Percentiles rank a stretch among this genome's conserved stretches.
These are phyloP conservation scores for Diabrotica virgifera DNA, from an alignment of 1,140 invertebrate species.

Conservation along the genomic window DNA sequence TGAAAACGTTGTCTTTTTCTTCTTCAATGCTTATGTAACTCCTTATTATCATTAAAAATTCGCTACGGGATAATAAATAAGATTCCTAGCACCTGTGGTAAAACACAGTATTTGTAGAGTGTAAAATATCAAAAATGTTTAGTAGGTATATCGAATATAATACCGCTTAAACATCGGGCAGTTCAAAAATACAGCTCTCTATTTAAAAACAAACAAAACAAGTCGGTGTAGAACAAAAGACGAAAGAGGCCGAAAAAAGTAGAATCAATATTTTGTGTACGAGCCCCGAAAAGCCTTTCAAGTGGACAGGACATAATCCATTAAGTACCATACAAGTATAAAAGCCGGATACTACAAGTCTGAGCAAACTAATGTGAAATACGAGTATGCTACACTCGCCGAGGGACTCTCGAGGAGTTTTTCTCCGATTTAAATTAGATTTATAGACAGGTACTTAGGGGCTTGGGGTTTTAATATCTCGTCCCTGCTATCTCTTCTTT, in stretches of 20 bases:
- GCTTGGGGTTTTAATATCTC: too few species aligned
- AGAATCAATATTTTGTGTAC: slow-evolving; percentile 22
- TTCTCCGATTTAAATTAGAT: slow-evolving; percentile 2
- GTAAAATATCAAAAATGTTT: too few species aligned
- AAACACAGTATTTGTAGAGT: too few species aligned
- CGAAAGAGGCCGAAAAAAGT: slow-evolving; percentile 11
- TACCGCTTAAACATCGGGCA: background rate
- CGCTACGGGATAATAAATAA: too few species aligned
- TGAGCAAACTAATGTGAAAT: slow-evolving; percentile 22
- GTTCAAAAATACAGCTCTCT: background rate
- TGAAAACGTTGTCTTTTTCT: too few species aligned
- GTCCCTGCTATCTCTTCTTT: too few species aligned
- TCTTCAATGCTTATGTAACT: too few species aligned
- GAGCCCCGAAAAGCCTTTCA: slow-evolving; percentile 19
- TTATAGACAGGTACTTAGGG: background rate
- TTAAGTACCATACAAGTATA: slow-evolving; percentile 24
- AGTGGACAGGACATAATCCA: slow-evolving; percentile 23
- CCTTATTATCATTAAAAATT: too few species aligned
- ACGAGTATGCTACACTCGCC: slow-evolving; percentile 7
- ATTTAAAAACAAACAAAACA: slow-evolving; percentile 6
- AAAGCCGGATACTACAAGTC: slow-evolving; percentile 23
- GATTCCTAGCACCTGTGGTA: too few species aligned
- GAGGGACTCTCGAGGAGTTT: background rate
- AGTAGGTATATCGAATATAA: background rate
- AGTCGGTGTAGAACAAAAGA: slow-evolving; percentile 12